Evolutionary conservation across 2,888 invertebrate species (phyloP).

Genomic region (Timema podura): DNA sequence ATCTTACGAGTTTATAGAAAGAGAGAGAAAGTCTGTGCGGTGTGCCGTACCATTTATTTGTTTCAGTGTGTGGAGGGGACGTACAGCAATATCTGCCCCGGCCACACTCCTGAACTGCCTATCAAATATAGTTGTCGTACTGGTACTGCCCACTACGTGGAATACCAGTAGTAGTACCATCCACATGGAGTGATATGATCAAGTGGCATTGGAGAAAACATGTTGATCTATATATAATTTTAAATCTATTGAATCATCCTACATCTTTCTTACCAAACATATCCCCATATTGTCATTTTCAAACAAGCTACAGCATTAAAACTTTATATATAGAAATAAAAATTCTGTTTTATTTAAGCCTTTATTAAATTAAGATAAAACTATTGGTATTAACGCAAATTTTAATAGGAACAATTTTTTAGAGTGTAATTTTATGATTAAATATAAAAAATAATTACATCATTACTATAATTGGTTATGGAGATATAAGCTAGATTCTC

Average conservation of each 20-base stretch:
- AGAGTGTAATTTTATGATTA: background rate
- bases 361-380: background rate
- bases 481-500: background rate
- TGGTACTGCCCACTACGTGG: no score
- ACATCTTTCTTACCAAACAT: background rate
- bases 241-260: background rate
- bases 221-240: background rate
- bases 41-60: no score
- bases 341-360: background rate
- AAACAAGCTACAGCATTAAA: background rate
- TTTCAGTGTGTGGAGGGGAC: no score
- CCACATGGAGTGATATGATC: no score
- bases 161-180: background rate
- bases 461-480: background rate
- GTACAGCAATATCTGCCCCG: no score
- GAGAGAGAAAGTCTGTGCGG: no score
- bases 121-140: no score
- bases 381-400: background rate
- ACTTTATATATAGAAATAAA: background rate
- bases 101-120: no score
- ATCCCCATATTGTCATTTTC: background rate
- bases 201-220: no score
- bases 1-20: no score
- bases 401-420: background rate
- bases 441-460: background rate